Percentiles rank a stretch among this genome's conserved stretches.
These are phyloP conservation scores for Knipowitschia caucasica DNA, from an alignment of 2,797 vertebrate genomes.

Conservation along the genomic window DNA sequence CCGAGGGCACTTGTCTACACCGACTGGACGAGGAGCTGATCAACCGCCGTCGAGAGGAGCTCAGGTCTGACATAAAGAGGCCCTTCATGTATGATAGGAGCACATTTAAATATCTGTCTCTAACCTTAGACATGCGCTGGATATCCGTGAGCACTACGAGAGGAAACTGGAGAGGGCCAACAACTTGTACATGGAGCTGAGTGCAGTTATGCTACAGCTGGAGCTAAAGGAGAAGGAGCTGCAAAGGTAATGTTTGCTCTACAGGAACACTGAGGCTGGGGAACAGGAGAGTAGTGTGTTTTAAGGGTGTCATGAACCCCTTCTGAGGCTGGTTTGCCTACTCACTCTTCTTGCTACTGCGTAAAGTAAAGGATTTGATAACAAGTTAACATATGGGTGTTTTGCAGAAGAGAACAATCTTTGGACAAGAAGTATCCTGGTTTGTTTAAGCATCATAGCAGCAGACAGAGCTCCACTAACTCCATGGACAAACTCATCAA, in stretches of 20 bases:
- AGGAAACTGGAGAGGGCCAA: conserved; percentile 94
- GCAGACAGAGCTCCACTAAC: conserved; percentile 84
- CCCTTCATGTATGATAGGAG: background rate
- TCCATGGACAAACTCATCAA: conserved; percentile 96
- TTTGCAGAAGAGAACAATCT: conserved; percentile 87
- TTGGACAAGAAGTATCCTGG: conserved; percentile 91
- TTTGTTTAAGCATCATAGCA: conserved; percentile 84
- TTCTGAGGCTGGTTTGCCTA: too few species aligned
- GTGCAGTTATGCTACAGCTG: conserved; percentile 93
- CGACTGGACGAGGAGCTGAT: conserved; percentile 94
- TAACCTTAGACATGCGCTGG: conserved; percentile 85
- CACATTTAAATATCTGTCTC: conserved; percentile 31
- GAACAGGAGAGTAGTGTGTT: background rate
- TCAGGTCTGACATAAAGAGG: conserved; percentile 76
- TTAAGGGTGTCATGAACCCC: too few species aligned
- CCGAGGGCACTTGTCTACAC: conserved; percentile 94
- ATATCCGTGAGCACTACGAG: conserved; percentile 97
- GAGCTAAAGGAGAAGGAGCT: conserved; percentile 96
- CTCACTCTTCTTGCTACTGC: too few species aligned
- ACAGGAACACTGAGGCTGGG: background rate
- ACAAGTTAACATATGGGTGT: conserved; percentile 28
- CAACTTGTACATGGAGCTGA: conserved; percentile 98
- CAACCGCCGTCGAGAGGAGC: conserved; percentile 90
- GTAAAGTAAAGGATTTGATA: conserved; percentile 6
- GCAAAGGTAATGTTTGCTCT: conserved; percentile 77